phyloP scores from a whole-genome alignment of 2,113 vertebrate species.

The Hippopotamus amphibius region DNA sequence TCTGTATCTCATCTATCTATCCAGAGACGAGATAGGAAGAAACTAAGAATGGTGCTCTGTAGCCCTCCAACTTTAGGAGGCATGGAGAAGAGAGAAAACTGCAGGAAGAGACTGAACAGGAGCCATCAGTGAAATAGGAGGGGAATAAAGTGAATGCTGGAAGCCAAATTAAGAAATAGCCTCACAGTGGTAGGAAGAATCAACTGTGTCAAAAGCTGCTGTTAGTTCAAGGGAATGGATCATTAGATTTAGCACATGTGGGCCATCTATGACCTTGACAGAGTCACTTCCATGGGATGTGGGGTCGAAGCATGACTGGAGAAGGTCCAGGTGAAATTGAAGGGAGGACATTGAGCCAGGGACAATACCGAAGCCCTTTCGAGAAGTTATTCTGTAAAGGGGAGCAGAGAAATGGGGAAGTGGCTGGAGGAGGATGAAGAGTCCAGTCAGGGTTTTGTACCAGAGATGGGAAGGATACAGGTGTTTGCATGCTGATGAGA shows the following conservation, averaged over 20 bases:
- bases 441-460: not conserved
- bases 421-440: not conserved
- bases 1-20: not conserved
- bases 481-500: not conserved
- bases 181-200: not conserved
- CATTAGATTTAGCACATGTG: not conserved
- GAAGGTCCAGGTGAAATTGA: not conserved
- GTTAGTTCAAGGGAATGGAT: not conserved
- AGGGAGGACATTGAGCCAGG: not conserved
- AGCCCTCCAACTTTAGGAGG: not conserved
- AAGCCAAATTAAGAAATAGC: not conserved
- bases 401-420: not conserved
- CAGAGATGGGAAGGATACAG: not conserved
- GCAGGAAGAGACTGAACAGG: not conserved
- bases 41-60: not conserved
- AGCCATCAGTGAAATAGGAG: not conserved
- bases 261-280: not conserved
- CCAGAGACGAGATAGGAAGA: not conserved
- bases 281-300: not conserved
- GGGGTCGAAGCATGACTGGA: not conserved
- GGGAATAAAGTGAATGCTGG: not conserved
- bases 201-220: not conserved
- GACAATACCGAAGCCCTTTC: not conserved
- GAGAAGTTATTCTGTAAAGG: not conserved
- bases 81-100: not conserved